phyloP scores from a whole-genome alignment of 1,140 invertebrate genomes.

The Drosophila bipectinata region DNA sequence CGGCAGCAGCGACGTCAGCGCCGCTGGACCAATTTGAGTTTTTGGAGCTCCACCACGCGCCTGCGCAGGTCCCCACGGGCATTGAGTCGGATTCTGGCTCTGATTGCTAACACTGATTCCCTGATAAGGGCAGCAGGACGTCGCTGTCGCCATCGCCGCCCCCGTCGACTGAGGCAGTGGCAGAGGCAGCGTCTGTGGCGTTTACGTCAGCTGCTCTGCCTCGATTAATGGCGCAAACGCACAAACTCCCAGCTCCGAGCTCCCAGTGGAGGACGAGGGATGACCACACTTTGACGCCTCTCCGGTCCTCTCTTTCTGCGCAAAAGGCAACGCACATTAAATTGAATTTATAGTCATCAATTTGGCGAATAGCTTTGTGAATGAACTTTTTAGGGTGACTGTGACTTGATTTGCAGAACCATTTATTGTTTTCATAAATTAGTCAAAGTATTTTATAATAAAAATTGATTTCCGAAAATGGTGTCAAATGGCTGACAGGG shows the following conservation, averaged over 20 bases:
- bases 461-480: constrained; percentile 72
- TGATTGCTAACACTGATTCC: constrained; percentile 16
- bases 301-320: constrained; percentile 19
- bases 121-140: constrained; percentile 43
- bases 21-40: constrained; percentile 60
- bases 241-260: constrained; percentile 21
- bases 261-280: constrained; percentile 14
- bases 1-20: constrained; percentile 8
- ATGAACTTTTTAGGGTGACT: constrained; percentile 73
- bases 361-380: constrained; percentile 77
- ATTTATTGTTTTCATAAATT: constrained; percentile 81
- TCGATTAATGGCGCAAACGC: constrained; percentile 59
- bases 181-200: constrained; percentile 6
- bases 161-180: constrained; percentile 11
- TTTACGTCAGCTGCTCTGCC: constrained; percentile 12
- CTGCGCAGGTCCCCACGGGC: constrained; percentile 47
- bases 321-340: constrained; percentile 79
- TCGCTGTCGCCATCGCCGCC: not conserved
- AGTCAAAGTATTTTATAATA: constrained; percentile 78
- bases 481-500: constrained; percentile 45
- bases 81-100: constrained; percentile 12
- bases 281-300: constrained; percentile 28
- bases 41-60: constrained; percentile 34
- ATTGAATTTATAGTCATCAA: constrained; percentile 82
- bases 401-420: constrained; percentile 69